Base-by-base conservation (phyloP, 1,140 invertebrate genomes). In the Trissolcus basalis region DNA sequence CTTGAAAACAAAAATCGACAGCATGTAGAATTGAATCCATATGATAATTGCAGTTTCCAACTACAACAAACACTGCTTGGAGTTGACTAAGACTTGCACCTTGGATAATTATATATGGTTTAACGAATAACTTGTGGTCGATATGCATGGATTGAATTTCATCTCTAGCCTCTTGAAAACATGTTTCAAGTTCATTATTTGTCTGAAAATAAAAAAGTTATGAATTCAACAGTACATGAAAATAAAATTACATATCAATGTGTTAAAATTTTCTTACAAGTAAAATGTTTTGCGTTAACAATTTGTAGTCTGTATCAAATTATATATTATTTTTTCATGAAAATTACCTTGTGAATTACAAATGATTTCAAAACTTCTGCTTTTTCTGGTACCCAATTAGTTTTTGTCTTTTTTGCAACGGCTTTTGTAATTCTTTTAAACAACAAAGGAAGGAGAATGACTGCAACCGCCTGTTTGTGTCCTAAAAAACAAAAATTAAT, bases 1-100 rank as follows among this genome's bases (percentile, higher is more conserved):
- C 50, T 54, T 70, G 39, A n/a, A 70, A 60, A 14, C 55, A 60
- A 1, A 70, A 32, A 44, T 60, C 56, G 12, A 61, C 27, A n/a
- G 61, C 39, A 13, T 39, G 14, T 36, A 19, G 12, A 54, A 39
- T 16, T 1, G 39, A 36, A 1, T 19, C 39, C n/a, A 65, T 16
- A 50, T 65, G 61, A 35, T 55, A 65, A 13, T 27, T 65, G 41
- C 44, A 27, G 41, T 55, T 35, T 36, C 19, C 61, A 10, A 65
- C 19, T 10, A 55, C 19, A 8, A 65, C 51, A 47, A 36, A 65
- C 14, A 47, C 15, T 12, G 50, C 19, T 44, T 41, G 49, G 15
- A 65, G 53, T 35, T 43, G 36, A 48, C 36, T 44, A 19, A 65
- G 41, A 33, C 13, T 47, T 54, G 36, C 2, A 16, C 61, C 61